Conservation (phyloP, 2,797 vertebrate genomes). For the Aythya fuligula region DNA sequence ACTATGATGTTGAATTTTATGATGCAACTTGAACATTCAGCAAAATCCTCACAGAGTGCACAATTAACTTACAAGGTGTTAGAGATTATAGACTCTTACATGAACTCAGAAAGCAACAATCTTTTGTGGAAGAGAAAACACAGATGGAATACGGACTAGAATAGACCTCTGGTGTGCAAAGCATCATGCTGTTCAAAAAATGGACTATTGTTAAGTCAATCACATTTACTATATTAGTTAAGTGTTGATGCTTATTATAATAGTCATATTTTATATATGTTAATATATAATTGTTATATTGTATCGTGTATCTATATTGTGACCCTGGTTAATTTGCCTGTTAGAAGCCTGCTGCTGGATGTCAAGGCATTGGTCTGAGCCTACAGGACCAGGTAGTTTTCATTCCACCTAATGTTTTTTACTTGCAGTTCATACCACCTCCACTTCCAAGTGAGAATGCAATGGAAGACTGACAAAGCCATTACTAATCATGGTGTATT, state of each 20-base stretch:
- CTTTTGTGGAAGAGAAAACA: neutral
- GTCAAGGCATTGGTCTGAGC: neutral
- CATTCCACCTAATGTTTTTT: fast-evolving
- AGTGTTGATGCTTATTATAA: neutral
- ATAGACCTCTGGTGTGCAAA: fast-evolving
- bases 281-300: too few species aligned
- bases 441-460: neutral
- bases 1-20: neutral
- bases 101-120: neutral
- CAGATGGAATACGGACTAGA: neutral
- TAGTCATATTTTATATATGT: too few species aligned
- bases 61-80: neutral
- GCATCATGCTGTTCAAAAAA: neutral
- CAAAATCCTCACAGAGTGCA: neutral
- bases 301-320: neutral
- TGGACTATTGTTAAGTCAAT: fast-evolving
- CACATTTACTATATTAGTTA: neutral
- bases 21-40: neutral
- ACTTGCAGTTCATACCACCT: neutral
- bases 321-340: neutral
- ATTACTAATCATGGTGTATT: neutral
- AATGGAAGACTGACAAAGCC: neutral
- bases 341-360: fast-evolving
- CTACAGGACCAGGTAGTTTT: neutral
- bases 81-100: neutral